Conservation (phyloP, 2,113 vertebrate species). For the Otocyon megalotis region DNA sequence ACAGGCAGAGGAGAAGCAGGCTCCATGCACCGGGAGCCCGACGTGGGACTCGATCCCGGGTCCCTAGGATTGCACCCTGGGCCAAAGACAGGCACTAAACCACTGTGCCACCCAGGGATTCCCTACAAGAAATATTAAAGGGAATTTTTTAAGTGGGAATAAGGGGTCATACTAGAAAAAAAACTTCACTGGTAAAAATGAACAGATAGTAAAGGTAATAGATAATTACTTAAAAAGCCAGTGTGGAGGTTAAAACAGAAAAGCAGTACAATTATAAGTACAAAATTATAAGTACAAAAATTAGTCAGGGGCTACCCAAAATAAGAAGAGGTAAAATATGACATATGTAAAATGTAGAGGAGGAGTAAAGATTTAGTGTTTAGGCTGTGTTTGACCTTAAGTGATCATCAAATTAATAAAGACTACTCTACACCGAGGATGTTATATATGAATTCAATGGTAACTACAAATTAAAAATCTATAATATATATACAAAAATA, state of each 20-base stretch:
- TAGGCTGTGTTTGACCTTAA: neutral
- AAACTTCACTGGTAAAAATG: neutral
- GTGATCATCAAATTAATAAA: neutral
- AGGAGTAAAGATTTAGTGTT: neutral
- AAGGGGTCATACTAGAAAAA: neutral
- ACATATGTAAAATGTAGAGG: neutral
- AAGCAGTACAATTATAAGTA: neutral
- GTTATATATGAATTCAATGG: neutral
- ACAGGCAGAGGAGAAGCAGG: too few species aligned
- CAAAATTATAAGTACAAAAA: neutral
- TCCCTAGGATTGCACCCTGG: too few species aligned
- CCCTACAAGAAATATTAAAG: neutral
- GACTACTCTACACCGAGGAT: neutral
- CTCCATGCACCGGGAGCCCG: too few species aligned
- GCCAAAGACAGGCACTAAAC: too few species aligned
- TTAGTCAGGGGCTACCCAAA: neutral
- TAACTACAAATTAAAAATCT: neutral
- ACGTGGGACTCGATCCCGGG: too few species aligned
- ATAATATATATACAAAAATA: neutral
- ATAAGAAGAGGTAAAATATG: neutral
- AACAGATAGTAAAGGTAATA: neutral
- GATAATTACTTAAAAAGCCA: neutral
- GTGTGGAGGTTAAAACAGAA: neutral
- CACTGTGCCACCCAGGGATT: too few species aligned
- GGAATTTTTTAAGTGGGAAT: neutral